Conservation (phyloP, 2,797 vertebrate species). For the Darevskia mixta region DNA sequence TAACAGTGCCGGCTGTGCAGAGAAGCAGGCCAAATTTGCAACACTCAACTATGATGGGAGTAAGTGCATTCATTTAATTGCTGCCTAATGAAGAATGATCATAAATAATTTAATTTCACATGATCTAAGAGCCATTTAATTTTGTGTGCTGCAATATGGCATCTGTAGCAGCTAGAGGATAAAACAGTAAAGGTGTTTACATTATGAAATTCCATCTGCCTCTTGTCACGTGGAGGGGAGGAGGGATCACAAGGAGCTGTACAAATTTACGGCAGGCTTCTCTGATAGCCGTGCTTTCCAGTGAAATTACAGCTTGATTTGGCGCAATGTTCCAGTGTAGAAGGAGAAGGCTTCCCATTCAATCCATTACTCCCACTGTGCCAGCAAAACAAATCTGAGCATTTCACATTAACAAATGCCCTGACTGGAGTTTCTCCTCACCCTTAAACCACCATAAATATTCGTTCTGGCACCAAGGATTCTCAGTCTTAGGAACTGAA, state of each 20-base stretch:
- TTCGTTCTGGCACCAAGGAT: not conserved
- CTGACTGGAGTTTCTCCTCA: not conserved
- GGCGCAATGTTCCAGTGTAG: not conserved
- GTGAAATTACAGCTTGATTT: slow-evolving; percentile 27
- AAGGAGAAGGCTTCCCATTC: not conserved
- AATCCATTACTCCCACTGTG: not conserved
- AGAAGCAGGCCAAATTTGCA: slow-evolving; percentile 95
- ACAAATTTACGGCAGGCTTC: slow-evolving; percentile 42
- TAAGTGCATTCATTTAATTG: slow-evolving; percentile 80
- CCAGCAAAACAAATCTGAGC: not conserved
- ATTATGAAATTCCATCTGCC: slow-evolving; percentile 52
- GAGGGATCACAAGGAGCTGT: slow-evolving; percentile 14
- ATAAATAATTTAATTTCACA: slow-evolving; percentile 46
- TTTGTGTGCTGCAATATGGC: slow-evolving; percentile 36
- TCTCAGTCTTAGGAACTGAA: not conserved
- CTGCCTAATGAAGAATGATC: slow-evolving; percentile 21
- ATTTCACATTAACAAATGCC: not conserved
- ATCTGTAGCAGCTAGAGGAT: slow-evolving; percentile 49
- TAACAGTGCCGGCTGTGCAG: slow-evolving; percentile 96
- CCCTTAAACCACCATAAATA: not conserved
- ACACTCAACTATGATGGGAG: slow-evolving; percentile 95
- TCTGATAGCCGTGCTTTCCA: slow-evolving; percentile 30
- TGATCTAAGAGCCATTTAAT: slow-evolving; percentile 27
- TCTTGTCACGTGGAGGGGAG: slow-evolving; percentile 45
- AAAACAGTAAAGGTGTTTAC: slow-evolving; percentile 46